Evolutionary conservation across 2,888 invertebrate species (phyloP).

Genomic region (Ellobium chinense): DNA sequence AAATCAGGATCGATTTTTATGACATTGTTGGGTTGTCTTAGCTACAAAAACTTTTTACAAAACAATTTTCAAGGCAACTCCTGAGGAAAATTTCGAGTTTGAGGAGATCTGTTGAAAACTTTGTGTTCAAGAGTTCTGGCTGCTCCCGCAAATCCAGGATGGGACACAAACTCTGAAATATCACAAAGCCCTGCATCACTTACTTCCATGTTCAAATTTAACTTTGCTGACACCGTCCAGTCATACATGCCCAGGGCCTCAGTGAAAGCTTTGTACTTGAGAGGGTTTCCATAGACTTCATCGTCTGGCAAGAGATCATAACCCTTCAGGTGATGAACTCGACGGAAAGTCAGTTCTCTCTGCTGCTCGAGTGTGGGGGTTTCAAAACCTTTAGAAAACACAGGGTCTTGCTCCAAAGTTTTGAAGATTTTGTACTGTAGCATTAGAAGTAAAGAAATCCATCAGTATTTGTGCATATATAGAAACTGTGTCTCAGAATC

Average conservation of each 20-base stretch:
- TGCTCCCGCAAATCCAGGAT: too few species aligned
- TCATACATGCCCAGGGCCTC: slow-evolving; percentile 78
- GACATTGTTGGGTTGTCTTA: too few species aligned
- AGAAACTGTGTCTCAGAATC: too few species aligned
- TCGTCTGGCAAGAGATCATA: slow-evolving; percentile 83
- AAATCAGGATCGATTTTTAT: too few species aligned
- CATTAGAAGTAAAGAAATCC: too few species aligned
- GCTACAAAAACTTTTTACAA: too few species aligned
- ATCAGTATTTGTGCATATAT: too few species aligned
- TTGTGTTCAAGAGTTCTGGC: too few species aligned
- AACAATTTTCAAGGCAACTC: too few species aligned
- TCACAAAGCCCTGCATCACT: background rate
- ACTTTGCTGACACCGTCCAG: slow-evolving; percentile 77
- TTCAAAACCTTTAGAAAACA: slow-evolving; percentile 85
- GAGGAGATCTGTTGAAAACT: too few species aligned
- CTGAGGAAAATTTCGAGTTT: too few species aligned
- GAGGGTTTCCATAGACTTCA: slow-evolving; percentile 79
- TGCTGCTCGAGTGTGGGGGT: slow-evolving; percentile 85
- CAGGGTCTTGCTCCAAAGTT: slow-evolving; percentile 87
- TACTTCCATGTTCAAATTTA: slow-evolving; percentile 73
- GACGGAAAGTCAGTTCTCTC: slow-evolving; percentile 80
- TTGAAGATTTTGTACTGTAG: slow-evolving; percentile 88
- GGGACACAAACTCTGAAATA: background rate
- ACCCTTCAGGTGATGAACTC: slow-evolving; percentile 83
- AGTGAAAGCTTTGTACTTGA: slow-evolving; percentile 72